Conservation (phyloP, 2,113 vertebrate genomes). For the Tragelaphus scriptus region DNA sequence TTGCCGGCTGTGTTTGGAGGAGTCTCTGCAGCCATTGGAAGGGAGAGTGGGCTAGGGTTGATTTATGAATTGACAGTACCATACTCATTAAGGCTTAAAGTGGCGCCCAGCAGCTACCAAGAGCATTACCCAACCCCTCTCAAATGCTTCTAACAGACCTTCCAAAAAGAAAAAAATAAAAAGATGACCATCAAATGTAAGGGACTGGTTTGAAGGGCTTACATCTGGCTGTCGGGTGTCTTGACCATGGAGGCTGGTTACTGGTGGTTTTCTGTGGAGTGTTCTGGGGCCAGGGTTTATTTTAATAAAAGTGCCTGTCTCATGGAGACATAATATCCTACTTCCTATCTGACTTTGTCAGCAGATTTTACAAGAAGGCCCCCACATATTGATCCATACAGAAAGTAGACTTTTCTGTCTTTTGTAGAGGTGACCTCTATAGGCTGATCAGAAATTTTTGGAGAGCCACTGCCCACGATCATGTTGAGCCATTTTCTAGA, state of each 20-base stretch:
- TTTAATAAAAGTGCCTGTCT: background rate
- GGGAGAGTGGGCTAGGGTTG: background rate
- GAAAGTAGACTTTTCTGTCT: background rate
- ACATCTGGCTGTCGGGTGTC: background rate
- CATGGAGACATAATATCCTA: background rate
- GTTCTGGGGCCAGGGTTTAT: background rate
- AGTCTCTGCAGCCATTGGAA: background rate
- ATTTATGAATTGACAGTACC: background rate
- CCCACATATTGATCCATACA: background rate
- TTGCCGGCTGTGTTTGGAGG: background rate
- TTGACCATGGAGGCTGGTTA: background rate
- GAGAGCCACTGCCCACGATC: background rate
- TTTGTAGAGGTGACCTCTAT: background rate
- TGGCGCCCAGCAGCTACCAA: background rate
- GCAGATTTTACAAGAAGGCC: slow-evolving; percentile 6
- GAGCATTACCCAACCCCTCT: background rate
- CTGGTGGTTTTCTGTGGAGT: background rate
- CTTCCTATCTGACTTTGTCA: background rate
- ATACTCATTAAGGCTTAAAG: background rate
- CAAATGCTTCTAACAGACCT: background rate
- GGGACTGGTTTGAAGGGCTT: background rate
- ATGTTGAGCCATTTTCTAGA: background rate
- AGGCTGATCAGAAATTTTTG: background rate
- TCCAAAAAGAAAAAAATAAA: background rate
- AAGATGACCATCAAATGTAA: background rate